These are phyloP conservation scores for Epistrophe grossulariae DNA, from an alignment of 2,888 invertebrate species.

Conservation along the genomic window DNA sequence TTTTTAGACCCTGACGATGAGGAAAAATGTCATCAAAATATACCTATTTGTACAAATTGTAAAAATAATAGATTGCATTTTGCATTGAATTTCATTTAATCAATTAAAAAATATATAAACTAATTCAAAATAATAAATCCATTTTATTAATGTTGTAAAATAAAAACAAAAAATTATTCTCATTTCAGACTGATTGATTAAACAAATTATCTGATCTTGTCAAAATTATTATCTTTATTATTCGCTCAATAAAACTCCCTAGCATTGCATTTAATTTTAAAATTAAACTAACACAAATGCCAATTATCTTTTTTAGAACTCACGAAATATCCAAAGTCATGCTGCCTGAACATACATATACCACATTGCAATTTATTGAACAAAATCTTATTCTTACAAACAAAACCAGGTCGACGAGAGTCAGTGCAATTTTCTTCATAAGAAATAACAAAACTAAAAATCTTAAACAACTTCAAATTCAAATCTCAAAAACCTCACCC, in stretches of 20 bases:
- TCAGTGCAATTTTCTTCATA: constrained; percentile 34
- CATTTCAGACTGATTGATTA: background rate
- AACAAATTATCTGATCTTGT: background rate
- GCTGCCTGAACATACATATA: background rate
- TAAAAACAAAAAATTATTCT: too few species aligned
- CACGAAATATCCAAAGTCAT: constrained; percentile 28
- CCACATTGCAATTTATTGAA: constrained; percentile 41
- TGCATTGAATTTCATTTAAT: too few species aligned
- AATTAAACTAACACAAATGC: constrained; percentile 18
- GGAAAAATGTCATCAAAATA: too few species aligned
- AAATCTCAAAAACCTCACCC: constrained; percentile 64
- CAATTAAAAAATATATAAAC: too few species aligned
- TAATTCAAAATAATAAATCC: too few species aligned
- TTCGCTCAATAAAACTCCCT: background rate
- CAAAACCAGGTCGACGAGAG: constrained; percentile 53
- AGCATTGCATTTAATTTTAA: background rate
- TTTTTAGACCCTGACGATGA: too few species aligned
- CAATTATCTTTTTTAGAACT: constrained; percentile 36
- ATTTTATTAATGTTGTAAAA: too few species aligned
- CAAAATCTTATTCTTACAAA: constrained; percentile 44
- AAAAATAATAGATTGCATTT: too few species aligned
- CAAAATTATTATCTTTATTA: background rate
- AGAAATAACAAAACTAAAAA: constrained; percentile 10
- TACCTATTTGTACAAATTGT: too few species aligned
- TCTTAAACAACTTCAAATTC: constrained; percentile 6